These are phyloP conservation scores for Apistogramma diplotaenia DNA, from an alignment of 2,113 vertebrate species.

Conservation along the genomic window DNA sequence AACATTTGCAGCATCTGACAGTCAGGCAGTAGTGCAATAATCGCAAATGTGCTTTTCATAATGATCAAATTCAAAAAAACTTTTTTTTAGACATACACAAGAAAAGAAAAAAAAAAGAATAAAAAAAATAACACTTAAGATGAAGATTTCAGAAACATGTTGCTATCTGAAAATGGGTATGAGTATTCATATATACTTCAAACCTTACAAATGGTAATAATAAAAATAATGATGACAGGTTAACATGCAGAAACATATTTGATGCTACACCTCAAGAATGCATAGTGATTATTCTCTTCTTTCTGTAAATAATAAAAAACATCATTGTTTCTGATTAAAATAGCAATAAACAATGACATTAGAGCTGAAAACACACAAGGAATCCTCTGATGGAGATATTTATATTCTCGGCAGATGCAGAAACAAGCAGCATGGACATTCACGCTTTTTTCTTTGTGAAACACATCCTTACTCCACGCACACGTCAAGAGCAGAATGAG, in stretches of 20 bases:
- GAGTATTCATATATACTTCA: too few relatives aligned
- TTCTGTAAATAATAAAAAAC: too few relatives aligned
- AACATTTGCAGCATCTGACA: not conserved
- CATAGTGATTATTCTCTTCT: too few relatives aligned
- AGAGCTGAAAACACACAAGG: not conserved
- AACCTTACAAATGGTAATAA: too few relatives aligned
- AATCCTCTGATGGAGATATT: not conserved
- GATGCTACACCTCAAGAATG: too few relatives aligned
- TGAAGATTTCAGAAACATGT: too few relatives aligned
- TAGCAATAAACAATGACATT: not conserved
- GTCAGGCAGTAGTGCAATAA: not conserved
- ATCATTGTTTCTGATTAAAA: not conserved
- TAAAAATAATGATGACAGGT: too few relatives aligned
- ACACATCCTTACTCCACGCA: not conserved
- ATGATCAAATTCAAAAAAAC: not conserved
- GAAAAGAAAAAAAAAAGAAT: too few relatives aligned
- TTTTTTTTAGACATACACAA: not conserved
- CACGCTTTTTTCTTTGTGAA: not conserved
- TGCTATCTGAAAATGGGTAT: too few relatives aligned
- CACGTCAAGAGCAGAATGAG: not conserved
- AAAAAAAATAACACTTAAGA: too few relatives aligned
- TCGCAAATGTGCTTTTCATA: not conserved
- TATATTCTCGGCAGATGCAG: conserved; percentile 6
- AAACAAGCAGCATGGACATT: conserved; percentile 15
- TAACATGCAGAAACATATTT: too few relatives aligned